phyloP scores from a whole-genome alignment of 2,888 invertebrate genomes.

The Morinoia aosen region DNA sequence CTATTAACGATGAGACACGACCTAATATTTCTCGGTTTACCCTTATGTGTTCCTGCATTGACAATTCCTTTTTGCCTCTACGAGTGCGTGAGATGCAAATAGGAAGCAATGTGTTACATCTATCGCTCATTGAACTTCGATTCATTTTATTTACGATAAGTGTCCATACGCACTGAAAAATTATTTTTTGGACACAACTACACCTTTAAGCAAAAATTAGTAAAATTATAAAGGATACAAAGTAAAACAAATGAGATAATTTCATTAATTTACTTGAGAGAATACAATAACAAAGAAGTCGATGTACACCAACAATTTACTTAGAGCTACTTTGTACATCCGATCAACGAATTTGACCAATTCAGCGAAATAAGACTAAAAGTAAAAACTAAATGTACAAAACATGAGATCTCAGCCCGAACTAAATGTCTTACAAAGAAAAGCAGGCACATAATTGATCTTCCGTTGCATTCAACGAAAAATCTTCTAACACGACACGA shows the following conservation, averaged over 20 bases:
- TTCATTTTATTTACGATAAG: too few relatives aligned
- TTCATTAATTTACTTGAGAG: neutral
- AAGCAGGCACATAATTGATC: neutral
- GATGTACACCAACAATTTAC: slow-evolving; percentile 27
- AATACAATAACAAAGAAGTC: slow-evolving; percentile 13
- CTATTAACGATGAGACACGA: too few relatives aligned
- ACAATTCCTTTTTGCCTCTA: too few relatives aligned
- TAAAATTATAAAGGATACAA: neutral
- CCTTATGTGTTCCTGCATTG: too few relatives aligned
- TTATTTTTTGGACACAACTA: too few relatives aligned
- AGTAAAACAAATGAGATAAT: neutral
- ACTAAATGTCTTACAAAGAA: neutral
- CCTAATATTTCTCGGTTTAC: too few relatives aligned
- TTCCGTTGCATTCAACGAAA: neutral
- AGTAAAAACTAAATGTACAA: neutral
- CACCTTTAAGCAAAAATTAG: too few relatives aligned
- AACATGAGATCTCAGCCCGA: slow-evolving; percentile 14
- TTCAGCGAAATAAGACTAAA: neutral
- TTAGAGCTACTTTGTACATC: slow-evolving; percentile 43
- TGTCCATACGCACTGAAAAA: too few relatives aligned
- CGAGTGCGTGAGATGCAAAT: too few relatives aligned
- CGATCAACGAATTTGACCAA: slow-evolving; percentile 19
- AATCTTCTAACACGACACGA: too few relatives aligned
- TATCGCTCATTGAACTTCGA: too few relatives aligned
- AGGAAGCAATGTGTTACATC: too few relatives aligned